phyloP scores from a whole-genome alignment of 37 sponge, comb jelly and placozoan species.

The Halichondria panicea region DNA sequence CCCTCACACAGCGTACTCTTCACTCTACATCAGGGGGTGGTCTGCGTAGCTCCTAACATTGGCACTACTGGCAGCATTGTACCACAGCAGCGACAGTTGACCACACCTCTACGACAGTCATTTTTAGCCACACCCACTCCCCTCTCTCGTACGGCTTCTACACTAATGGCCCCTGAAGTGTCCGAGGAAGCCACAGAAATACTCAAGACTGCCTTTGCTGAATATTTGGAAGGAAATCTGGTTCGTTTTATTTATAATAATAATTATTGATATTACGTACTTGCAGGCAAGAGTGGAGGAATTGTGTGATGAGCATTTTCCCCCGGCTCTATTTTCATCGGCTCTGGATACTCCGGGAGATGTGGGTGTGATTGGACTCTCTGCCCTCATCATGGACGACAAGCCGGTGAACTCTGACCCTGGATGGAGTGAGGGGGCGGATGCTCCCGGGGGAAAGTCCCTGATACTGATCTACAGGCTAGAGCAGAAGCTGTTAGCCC shows the following conservation, averaged over 20 bases:
- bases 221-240: conserved; percentile 37
- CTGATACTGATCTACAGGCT: conserved; percentile 78
- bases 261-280: not conserved
- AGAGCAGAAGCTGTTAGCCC: conserved; percentile 77
- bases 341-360: conserved; percentile 58
- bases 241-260: conserved; percentile 1
- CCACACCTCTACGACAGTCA: not conserved
- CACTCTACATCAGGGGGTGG: conserved; percentile 55
- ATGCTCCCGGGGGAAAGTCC: conserved; percentile 21
- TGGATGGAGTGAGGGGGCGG: conserved; percentile 9
- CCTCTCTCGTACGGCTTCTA: not conserved
- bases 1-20: conserved; percentile 32
- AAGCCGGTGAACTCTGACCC: conserved; percentile 51
- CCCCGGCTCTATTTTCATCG: conserved; percentile 16
- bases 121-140: not conserved
- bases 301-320: conserved; percentile 27
- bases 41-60: conserved; percentile 13
- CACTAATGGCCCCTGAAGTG: not conserved
- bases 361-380: conserved; percentile 47
- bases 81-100: too few relatives aligned
- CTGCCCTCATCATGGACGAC: conserved; percentile 73
- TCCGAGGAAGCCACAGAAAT: conserved; percentile 7
- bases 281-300: conserved; percentile 16
- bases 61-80: not conserved
- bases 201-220: conserved; percentile 47